Conservation (phyloP, 2,888 invertebrate species). For the Cryptus armator region DNA sequence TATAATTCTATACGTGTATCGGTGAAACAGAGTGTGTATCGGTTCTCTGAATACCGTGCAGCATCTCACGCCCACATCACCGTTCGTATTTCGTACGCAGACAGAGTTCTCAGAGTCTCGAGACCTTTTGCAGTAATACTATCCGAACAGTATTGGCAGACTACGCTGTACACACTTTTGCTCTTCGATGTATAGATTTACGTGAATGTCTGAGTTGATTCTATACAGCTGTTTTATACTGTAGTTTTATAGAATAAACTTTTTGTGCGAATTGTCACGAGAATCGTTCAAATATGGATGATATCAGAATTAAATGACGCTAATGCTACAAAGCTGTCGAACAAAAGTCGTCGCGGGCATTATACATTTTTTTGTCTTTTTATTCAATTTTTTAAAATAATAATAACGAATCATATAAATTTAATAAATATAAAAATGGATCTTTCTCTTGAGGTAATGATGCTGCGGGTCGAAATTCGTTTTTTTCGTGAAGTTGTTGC, state of each 20-base stretch:
- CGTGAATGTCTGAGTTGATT: not conserved
- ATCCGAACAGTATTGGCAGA: conserved; percentile 27
- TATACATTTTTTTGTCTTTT: too few relatives aligned
- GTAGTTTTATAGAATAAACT: not conserved
- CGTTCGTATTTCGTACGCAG: conserved; percentile 29
- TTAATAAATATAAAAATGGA: too few relatives aligned
- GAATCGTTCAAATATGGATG: not conserved
- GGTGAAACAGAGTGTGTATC: conserved; percentile 28
- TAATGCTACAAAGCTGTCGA: not conserved
- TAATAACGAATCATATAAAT: too few relatives aligned
- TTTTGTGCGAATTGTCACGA: not conserved
- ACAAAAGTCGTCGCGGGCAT: too few relatives aligned
- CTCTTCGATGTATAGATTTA: conserved; percentile 8
- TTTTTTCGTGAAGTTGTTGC: too few relatives aligned
- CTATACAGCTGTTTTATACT: conserved; percentile 5
- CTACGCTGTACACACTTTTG: conserved; percentile 9
- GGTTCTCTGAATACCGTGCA: conserved; percentile 50
- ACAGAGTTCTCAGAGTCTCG: conserved; percentile 26
- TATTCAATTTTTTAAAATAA: too few relatives aligned
- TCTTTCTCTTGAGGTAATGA: too few relatives aligned
- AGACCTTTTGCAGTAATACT: conserved; percentile 48
- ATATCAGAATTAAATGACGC: not conserved
- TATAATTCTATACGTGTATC: conserved; percentile 15
- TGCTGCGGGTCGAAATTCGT: too few relatives aligned
- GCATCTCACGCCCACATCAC: conserved; percentile 61